Conservation (phyloP, 2,113 vertebrate species). For the Anoura caudifer region DNA sequence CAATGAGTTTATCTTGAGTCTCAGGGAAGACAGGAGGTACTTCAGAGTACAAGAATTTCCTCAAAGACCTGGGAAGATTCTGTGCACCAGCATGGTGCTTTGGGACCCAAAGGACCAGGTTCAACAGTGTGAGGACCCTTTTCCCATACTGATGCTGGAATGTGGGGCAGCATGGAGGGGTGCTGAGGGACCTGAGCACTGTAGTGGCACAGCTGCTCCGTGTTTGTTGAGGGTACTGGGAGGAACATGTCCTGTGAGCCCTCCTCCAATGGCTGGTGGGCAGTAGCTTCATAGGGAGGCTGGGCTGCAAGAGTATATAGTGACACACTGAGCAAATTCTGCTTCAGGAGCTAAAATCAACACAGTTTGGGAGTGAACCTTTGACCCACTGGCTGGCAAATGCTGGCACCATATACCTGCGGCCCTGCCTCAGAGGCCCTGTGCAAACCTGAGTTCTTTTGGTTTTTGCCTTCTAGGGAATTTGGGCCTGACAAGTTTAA, state of each 20-base stretch:
- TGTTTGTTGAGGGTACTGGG: not conserved
- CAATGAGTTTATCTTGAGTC: not conserved
- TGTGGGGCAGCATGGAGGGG: not conserved
- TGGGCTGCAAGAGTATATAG: accelerated
- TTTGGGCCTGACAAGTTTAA: not conserved
- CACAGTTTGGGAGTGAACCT: not conserved
- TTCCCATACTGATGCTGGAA: not conserved
- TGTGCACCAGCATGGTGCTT: not conserved
- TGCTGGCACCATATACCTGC: accelerated
- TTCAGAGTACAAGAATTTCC: not conserved
- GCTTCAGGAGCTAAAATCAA: not conserved
- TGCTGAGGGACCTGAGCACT: not conserved
- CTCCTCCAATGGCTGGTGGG: not conserved
- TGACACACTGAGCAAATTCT: not conserved
- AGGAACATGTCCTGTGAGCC: not conserved
- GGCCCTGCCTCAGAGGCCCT: not conserved
- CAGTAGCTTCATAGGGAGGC: not conserved
- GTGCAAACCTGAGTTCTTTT: not conserved
- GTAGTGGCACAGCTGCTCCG: too few species aligned
- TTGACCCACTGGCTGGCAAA: not conserved
- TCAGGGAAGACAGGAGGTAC: not conserved
- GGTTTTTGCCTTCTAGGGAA: not conserved
- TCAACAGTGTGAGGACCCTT: not conserved
- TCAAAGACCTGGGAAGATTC: not conserved
- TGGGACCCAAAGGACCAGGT: not conserved